A percentile compares a stretch with the other conserved stretches of the same genome.
Evolutionary conservation across 2,113 vertebrate genomes (phyloP).

Genomic region (Shinisaurus crocodilurus): DNA sequence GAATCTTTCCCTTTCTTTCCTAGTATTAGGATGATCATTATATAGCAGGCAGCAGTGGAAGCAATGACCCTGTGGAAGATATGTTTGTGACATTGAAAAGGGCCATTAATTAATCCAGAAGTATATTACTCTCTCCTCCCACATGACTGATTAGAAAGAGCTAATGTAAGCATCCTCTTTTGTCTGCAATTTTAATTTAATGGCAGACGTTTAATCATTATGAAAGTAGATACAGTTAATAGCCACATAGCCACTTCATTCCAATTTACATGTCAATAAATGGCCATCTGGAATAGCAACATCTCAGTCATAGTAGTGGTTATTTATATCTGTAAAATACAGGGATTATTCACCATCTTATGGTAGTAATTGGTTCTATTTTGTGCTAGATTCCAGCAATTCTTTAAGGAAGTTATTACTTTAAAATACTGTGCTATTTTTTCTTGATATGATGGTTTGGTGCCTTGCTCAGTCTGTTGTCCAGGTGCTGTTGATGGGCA

Average conservation of each 20-base stretch:
- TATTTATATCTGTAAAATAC: constrained; percentile 5
- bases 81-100: constrained; percentile 15
- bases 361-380: neutral
- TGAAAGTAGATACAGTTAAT: constrained; percentile 56
- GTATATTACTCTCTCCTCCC: constrained; percentile 3
- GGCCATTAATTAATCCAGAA: constrained; percentile 38
- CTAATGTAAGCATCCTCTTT: constrained; percentile 31
- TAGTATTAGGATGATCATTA: neutral
- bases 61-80: fast-evolving
- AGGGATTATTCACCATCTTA: neutral
- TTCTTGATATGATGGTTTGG: constrained; percentile 25
- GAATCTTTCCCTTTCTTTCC: neutral
- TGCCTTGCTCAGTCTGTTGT: too few relatives aligned
- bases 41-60: neutral
- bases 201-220: constrained; percentile 49
- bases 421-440: constrained; percentile 38
- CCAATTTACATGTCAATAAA: constrained; percentile 40
- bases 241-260: constrained; percentile 26
- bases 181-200: constrained; percentile 58
- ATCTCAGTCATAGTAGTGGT: constrained; percentile 6
- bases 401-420: constrained; percentile 14
- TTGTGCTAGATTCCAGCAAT: neutral
- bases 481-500: too few relatives aligned
- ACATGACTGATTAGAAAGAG: constrained; percentile 34
- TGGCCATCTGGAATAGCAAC: constrained; percentile 31